Percentiles rank a stretch among this genome's conserved stretches.
These are phyloP conservation scores for Spilarctia lutea DNA, from an alignment of 2,888 invertebrate species.

Conservation along the genomic window DNA sequence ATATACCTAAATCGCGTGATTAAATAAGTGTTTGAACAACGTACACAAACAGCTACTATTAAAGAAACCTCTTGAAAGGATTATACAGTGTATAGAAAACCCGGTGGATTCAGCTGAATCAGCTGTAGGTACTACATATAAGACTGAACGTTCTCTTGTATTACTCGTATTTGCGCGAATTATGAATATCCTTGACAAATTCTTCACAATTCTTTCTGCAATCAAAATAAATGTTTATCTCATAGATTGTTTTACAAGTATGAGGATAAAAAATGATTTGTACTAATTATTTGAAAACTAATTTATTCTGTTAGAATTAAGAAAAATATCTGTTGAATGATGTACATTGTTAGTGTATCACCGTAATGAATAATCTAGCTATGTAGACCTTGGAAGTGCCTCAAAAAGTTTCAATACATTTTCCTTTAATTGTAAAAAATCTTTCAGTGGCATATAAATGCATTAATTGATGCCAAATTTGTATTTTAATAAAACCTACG, in stretches of 20 bases:
- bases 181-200: not conserved
- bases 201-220: not conserved
- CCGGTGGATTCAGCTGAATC: not conserved
- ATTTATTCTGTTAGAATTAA: not conserved
- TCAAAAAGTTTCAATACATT: not conserved
- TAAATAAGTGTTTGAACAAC: not conserved
- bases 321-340: not conserved
- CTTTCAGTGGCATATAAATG: not conserved
- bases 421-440: not conserved
- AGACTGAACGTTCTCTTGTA: not conserved
- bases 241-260: not conserved
- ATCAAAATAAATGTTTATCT: not conserved
- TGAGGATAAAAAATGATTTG: not conserved
- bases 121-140: no score
- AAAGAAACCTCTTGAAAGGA: no score
- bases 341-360: not conserved
- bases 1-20: not conserved
- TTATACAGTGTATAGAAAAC: no score
- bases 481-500: not conserved
- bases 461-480: not conserved
- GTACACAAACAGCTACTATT: not conserved
- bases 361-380: not conserved
- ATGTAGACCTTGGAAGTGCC: not conserved
- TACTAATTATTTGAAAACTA: not conserved
- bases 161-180: not conserved